Conservation (phyloP, 2,797 vertebrate genomes). For the Smutsia gigantea region DNA sequence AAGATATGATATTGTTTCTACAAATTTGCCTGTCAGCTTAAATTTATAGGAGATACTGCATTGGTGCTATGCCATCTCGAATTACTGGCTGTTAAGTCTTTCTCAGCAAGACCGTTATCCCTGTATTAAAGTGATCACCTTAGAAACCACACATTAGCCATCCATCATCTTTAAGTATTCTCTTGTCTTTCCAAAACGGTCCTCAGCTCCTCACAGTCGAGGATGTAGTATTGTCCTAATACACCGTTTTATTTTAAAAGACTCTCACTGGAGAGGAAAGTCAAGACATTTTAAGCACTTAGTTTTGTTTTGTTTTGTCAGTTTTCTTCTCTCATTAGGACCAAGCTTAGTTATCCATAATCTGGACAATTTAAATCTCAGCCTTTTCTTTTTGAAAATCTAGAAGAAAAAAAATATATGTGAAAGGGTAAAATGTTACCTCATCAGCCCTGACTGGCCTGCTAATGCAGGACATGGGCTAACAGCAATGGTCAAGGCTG, state of each 20-base stretch:
- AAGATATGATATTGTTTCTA: background rate
- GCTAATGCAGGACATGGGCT: background rate
- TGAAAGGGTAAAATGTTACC: background rate
- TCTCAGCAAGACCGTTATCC: background rate
- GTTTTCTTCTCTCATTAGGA: background rate
- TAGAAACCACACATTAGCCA: background rate
- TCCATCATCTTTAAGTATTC: background rate
- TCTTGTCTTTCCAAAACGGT: conserved; percentile 9
- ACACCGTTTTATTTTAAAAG: background rate
- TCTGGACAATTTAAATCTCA: conserved; percentile 12
- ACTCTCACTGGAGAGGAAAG: background rate
- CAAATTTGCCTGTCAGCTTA: background rate
- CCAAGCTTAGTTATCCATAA: background rate
- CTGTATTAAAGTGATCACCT: background rate
- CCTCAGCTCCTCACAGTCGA: background rate
- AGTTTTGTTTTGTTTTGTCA: conserved; percentile 25
- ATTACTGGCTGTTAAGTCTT: background rate
- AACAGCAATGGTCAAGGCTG: background rate
- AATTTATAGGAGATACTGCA: background rate
- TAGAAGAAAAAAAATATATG: background rate
- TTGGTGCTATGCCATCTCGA: background rate
- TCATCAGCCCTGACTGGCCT: background rate
- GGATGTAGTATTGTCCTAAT: background rate
- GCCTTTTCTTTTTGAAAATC: background rate
- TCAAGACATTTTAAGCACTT: background rate